Evolutionary conservation across 2,113 vertebrate species (phyloP).

Genomic region (Bucco capensis): DNA sequence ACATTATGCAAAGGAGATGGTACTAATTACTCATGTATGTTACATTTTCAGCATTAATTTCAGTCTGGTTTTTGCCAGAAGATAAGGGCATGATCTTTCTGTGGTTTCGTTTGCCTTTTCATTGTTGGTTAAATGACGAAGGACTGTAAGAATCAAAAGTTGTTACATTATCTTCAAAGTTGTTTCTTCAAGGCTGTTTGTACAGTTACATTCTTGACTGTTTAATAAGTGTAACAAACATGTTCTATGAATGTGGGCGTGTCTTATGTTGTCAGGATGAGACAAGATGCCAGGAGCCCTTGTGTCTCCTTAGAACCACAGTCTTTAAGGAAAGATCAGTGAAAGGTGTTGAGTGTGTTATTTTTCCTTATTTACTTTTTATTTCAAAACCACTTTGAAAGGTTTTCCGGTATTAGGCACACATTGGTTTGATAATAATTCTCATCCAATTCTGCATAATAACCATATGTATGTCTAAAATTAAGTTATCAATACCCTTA

Average conservation of each 20-base stretch:
- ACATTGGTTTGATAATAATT: not conserved
- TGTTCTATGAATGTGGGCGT: not conserved
- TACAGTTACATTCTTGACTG: not conserved
- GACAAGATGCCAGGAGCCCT: not conserved
- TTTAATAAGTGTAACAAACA: not conserved
- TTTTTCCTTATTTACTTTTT: not conserved
- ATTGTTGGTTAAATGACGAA: not conserved
- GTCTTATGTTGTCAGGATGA: not conserved
- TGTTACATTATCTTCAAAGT: not conserved
- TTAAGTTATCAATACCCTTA: not conserved
- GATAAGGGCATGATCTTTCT: not conserved
- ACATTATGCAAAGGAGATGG: not conserved
- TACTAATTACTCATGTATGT: not conserved
- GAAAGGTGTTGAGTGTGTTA: not conserved
- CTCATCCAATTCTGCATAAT: not conserved
- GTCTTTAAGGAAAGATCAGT: not conserved
- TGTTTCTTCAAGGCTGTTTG: not conserved
- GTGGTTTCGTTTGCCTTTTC: not conserved
- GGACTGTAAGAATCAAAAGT: not conserved
- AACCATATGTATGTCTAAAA: not conserved
- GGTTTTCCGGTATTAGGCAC: not conserved
- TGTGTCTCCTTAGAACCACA: not conserved
- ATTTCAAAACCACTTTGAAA: not conserved
- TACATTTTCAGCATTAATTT: not conserved
- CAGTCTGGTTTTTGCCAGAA: not conserved